phyloP scores from a whole-genome alignment of 2,888 invertebrate species.

The Erebia ligea region DNA sequence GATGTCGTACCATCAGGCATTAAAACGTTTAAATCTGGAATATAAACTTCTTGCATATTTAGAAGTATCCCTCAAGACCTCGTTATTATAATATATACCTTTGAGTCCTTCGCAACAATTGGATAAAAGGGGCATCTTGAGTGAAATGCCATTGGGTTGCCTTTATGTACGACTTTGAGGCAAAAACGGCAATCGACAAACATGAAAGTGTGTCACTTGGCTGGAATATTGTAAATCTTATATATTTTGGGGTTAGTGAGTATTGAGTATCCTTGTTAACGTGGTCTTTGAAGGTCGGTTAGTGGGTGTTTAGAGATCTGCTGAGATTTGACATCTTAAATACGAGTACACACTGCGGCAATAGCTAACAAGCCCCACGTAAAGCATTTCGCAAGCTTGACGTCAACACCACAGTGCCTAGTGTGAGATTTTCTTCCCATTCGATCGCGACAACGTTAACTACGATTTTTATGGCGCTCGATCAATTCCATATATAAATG shows the following conservation, averaged over 20 bases:
- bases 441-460: too few relatives aligned
- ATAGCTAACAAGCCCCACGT: too few relatives aligned
- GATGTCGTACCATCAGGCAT: not conserved
- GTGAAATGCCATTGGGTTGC: slow-evolving; percentile 56
- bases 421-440: too few relatives aligned
- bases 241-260: slow-evolving; percentile 39
- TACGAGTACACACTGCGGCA: too few relatives aligned
- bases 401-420: too few relatives aligned
- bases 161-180: slow-evolving; percentile 56
- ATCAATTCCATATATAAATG: too few relatives aligned
- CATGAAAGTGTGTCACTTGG: slow-evolving; percentile 62
- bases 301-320: not conserved
- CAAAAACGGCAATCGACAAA: slow-evolving; percentile 62
- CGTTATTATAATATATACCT: slow-evolving; percentile 51
- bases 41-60: slow-evolving; percentile 34
- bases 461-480: too few relatives aligned
- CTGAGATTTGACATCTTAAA: too few relatives aligned
- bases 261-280: not conserved
- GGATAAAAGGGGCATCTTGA: slow-evolving; percentile 64
- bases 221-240: slow-evolving; percentile 68
- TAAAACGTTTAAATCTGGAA: not conserved
- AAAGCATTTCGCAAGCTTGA: too few relatives aligned
- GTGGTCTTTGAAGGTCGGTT: not conserved
- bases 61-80: slow-evolving; percentile 39
- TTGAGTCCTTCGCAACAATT: slow-evolving; percentile 59